Evolutionary conservation across 2,113 vertebrate species (phyloP), one percentile per base, ranked within the genome.

Genomic region (Hymenochirus boettgeri): DNA sequence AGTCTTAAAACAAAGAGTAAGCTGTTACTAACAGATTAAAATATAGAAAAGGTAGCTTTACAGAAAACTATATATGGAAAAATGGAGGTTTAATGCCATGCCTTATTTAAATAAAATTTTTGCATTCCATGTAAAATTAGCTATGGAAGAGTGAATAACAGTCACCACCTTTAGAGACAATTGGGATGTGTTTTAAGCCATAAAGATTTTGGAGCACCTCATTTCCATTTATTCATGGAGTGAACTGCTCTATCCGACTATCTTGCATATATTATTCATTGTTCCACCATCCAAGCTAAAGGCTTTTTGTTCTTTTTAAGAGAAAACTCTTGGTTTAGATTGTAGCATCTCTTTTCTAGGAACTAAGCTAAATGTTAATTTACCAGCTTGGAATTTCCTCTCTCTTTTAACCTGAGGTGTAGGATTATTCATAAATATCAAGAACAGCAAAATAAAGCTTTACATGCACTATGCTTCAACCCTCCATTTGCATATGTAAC

Each of bases 21-120:
- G 77, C 83, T 78, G 84, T 82, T 82, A 79, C 84, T 89, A 88
- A 87, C 81, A 82, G 88, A 89, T 89, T 86, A 90, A 89, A 89
- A 89, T 87, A 76, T 81, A 86, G 72, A 15, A 65, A 73, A 77
- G 82, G 84, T 81, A 78, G 76, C 75, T 58, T 75, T 81, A 76
- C 79, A 81, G 80, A 84, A 79, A 80, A 75, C 77, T 70, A 74
- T 81, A 76, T 80, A 79, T 31, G 79, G 77, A 80, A 79, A 81
- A 77, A 75, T 63, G 73, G 75, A 51, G 73, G 74, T 79, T 76
- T 77, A 80, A 79, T 75, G 73, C 26, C 4, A 61, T 25, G 0
- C 70, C 58, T 51, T 59, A 78, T 87, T 82, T 85, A 81, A 87
- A 86, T 83, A 82, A 85, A 56, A 24, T 77, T 86, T 82, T 85